Conservation (phyloP, 2,113 vertebrate genomes). For the Tinamus guttatus region DNA sequence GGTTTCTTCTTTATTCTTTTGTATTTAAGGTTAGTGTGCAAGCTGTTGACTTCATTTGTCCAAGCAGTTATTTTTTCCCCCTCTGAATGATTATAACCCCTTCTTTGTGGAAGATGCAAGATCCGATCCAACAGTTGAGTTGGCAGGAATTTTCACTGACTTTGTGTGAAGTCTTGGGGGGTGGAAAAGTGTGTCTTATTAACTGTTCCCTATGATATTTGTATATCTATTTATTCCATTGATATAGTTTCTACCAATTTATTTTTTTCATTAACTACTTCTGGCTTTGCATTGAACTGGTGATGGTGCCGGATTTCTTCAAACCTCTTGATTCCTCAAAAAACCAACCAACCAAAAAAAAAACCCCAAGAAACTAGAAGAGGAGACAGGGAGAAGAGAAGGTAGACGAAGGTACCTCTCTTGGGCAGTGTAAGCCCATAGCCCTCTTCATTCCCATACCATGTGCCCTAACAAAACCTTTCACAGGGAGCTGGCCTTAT, state of each 20-base stretch:
- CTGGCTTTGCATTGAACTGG: neutral
- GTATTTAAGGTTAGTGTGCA: neutral
- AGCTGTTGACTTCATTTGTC: neutral
- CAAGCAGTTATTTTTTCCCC: neutral
- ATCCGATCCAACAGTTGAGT: neutral
- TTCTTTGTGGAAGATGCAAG: neutral
- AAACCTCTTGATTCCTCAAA: neutral
- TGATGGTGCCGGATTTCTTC: neutral
- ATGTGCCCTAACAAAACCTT: too few species aligned
- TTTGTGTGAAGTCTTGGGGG: neutral
- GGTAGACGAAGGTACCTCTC: neutral
- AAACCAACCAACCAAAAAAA: neutral
- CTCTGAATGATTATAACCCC: neutral
- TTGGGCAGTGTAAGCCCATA: neutral
- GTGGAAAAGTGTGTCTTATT: neutral
- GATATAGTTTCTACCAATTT: neutral
- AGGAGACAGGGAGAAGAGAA: neutral
- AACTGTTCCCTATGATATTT: neutral
- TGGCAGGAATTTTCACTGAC: constrained; percentile 22
- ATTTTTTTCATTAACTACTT: neutral
- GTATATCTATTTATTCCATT: neutral
- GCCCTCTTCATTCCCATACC: neutral
- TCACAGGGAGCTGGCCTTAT: neutral
- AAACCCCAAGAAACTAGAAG: neutral
- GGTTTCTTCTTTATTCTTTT: neutral